Base-by-base conservation (phyloP, 2,797 vertebrate species). In the Sciurus vulgaris region DNA sequence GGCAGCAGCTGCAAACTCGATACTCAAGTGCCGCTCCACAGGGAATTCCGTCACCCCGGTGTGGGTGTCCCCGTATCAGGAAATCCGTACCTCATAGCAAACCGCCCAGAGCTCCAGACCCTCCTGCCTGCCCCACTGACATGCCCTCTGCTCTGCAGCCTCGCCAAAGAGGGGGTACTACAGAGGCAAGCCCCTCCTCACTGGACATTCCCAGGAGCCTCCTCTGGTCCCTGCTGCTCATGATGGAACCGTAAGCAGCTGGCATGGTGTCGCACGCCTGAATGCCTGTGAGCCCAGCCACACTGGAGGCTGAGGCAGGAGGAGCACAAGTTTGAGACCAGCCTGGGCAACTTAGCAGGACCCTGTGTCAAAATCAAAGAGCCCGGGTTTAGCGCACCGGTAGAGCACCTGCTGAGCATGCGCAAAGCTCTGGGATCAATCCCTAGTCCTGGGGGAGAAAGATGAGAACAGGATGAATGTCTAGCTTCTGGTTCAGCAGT, bases 91-190 rank as follows among this genome's bases (percentile, higher is more conserved):
- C n/a, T 61, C 28, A 0, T 11, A 2, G 13, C 10, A 2, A 33
- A 2, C 76, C 24, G n/a, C 35, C 18, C 1, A 7, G 10, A 65
- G 11, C 38, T 4, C 30, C 30, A 30, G 2, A 14, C 6, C 18
- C 17, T 18, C 13, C 2, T 2, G 4, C 3, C 2, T 41, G 20
- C 9, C 47, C 12, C n/a, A 24, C 9, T 3, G 38, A 11, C 17
- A 1, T 8, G 14, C 24, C 85, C 33, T 59, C 54, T 6, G n/a
- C 12, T 20, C 38, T 33, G 35, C 6, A 8, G 4, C 22, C 30
- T 22, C 0, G 11, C 28, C 4, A 3, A 0, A 38, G 12, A 1
- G 44, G 20, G 28, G 6, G n/a, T 11, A 44, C 15, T n/a, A 70
- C 86, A 33, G 9, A 17, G n/a, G 65, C 28, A 3, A 22, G 70